Evolutionary conservation across 2,113 vertebrate species (phyloP).

Genomic region (Balaenoptera acutorostrata): DNA sequence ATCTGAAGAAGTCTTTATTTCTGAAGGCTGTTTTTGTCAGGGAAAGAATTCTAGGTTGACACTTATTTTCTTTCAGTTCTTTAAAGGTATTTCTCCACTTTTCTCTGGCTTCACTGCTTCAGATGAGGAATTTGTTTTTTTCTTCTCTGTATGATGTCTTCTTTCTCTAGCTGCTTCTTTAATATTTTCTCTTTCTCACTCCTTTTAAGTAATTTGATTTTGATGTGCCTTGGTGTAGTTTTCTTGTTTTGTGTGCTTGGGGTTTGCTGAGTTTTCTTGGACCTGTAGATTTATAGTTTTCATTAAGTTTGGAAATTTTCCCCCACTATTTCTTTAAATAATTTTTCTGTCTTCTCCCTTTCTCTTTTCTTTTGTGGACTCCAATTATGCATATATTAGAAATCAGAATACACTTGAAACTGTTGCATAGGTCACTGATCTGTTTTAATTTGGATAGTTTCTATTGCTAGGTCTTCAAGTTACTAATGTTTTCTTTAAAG

Average conservation of each 20-base stretch:
- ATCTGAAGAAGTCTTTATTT: background rate
- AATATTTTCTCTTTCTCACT: background rate
- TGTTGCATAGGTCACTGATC: background rate
- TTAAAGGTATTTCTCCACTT: background rate
- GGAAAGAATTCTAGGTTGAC: background rate
- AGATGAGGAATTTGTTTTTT: background rate
- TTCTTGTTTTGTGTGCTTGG: background rate
- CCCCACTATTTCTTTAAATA: background rate
- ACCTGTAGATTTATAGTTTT: background rate
- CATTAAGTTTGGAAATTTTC: background rate
- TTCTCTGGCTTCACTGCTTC: background rate
- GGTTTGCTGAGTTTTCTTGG: background rate
- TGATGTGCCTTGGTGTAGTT: background rate
- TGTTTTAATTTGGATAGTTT: background rate
- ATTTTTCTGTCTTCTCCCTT: background rate
- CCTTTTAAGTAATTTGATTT: background rate
- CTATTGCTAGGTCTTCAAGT: background rate
- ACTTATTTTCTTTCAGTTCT: background rate
- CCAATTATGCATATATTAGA: background rate
- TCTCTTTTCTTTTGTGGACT: background rate
- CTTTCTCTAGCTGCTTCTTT: background rate
- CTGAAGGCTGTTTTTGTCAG: background rate
- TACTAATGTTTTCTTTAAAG: background rate
- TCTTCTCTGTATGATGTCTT: too few species aligned
- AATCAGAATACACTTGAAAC: background rate